These are phyloP conservation scores for Lindbergichthys nudifrons DNA, from an alignment of 2,797 vertebrate species.

Conservation along the genomic window DNA sequence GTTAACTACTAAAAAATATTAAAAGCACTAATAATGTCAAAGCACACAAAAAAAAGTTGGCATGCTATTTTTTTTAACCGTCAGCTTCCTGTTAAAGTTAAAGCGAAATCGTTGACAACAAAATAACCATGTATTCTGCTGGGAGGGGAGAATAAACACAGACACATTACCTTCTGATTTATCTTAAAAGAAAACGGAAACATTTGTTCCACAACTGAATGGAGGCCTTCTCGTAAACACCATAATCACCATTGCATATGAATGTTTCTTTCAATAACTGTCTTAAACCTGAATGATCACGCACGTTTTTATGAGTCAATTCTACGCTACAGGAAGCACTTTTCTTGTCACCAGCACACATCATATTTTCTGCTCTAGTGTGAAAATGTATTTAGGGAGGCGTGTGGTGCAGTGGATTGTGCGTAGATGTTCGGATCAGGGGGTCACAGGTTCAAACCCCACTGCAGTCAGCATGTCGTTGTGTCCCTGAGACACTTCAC, in stretches of 20 bases:
- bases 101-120: background rate
- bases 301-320: background rate
- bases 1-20: background rate
- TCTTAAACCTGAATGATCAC: background rate
- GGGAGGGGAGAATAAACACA: background rate
- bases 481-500: no score
- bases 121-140: background rate
- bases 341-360: conserved; percentile 3
- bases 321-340: background rate
- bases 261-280: background rate
- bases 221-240: background rate
- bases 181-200: background rate
- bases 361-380: background rate
- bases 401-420: no score
- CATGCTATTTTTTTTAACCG: background rate
- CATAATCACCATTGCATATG: conserved; percentile 13
- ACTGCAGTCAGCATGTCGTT: no score
- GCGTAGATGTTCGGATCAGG: no score
- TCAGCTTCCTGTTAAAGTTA: background rate
- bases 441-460: no score
- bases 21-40: no score
- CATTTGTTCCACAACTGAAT: background rate
- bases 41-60: no score
- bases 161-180: background rate
- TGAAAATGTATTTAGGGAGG: no score